Base-by-base conservation (phyloP, 1,140 invertebrate species). In the Drosophila triauraria region DNA sequence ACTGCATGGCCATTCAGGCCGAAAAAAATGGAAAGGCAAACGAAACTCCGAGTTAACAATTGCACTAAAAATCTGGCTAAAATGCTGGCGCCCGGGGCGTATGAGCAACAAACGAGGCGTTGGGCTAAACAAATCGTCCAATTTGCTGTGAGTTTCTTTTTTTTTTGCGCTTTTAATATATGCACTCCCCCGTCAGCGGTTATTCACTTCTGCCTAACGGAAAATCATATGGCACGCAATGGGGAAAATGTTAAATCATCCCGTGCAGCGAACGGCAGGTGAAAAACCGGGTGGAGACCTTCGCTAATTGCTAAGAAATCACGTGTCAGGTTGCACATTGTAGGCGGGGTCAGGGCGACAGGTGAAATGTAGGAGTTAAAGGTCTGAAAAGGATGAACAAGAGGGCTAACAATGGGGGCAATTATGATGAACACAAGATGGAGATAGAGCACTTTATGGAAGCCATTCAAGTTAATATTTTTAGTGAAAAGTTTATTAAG, bases 101-200 rank as follows among this genome's bases (percentile, higher is more conserved):
- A 85, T 84, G 67, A 46, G 82, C 68, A 86, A 85, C 65, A 79
- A 83, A 79, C 77, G 50, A 84, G 81, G 80, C 78, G 78, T 85
- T 82, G 51, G 74, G 47, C 60, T 47, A 75, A 79, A 83, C 71
- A 85, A 86, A 78, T 78, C 70, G 61, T 67, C 62, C 75, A 75
- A 86, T 58, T 86, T 75, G 70, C 51, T 61, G 32, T 46, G 15
- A 43, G 30, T 74, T 74, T 70, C 46, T 32, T 35, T 56, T 35
- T 13, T 8, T 42, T 51, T 17, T 50, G 44, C 48, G 40, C 60
- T 48, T 65, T 80, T 84, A 83, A 70, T 65, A 32, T 64, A 79
- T 68, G 62, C 80, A 84, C 82, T 69, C 82, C 82, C 69, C 70
- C 70, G n/a, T 43, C 68, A 57, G 63, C 50, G 69, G 69, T 38